Evolutionary conservation across 1,140 invertebrate genomes (phyloP), one percentile per base, ranked within the genome.

Genomic region (Aethina tumida): DNA sequence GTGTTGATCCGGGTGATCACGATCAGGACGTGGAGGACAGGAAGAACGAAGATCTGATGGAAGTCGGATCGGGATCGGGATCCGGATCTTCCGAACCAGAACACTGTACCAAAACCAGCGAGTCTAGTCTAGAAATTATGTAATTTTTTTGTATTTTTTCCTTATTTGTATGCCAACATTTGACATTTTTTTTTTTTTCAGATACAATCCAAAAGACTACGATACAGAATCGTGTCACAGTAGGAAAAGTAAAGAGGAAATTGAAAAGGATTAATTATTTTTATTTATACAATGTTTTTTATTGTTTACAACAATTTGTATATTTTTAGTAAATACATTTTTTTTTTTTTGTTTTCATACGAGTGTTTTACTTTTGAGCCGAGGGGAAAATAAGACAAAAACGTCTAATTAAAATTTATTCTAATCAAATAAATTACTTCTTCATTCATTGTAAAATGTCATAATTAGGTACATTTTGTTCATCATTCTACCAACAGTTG

Each of bases 111-210:
- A 77, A 79, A 58, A 77, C 75, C 37, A 79, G 75, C 50, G 75
- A 79, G 54, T 77, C 74, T 59, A 79, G 75, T 56, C 56, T 79
- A 49, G 75, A 79, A 60, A 77, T 79, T 41, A 75, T 78, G 75
- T 77, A 62, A 70, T 60, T 46, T 29, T 9, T 12, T 40, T 6
- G n/a, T 31, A 16, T n/a, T 21, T 4, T 26, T 36, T 8, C 10
- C 18, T 26, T 17, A 14, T 14, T 3, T 8, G 5, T 16, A 29
- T 12, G 18, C 1, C 8, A 1, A n/a, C 6, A 10, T 4, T 25
- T 16, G 14, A 8, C 25, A 27, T 40, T 5, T 6, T 32, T 24
- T 39, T 12, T 7, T 38, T 20, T 47, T 47, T 19, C 36, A 47
- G 45, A 43, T 50, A 40, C 34, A 45, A 41, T 7, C 25, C 43